Evolutionary conservation across 1,140 invertebrate species (phyloP).

Genomic region (Nymphalis io): DNA sequence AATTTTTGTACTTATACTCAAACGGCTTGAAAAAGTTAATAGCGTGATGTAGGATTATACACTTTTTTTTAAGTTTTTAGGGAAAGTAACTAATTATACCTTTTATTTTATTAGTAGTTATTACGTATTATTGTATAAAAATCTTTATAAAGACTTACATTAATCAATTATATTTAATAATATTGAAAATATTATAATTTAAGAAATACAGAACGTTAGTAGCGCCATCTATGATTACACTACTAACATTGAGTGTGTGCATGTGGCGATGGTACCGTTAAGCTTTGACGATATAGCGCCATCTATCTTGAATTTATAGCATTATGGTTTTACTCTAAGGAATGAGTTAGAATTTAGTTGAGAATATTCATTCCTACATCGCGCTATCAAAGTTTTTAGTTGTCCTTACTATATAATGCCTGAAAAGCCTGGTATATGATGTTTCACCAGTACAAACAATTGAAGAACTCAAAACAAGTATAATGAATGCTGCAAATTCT

Average conservation of each 20-base stretch:
- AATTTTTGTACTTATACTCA: background rate
- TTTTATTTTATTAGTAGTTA: background rate
- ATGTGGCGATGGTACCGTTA: too few species aligned
- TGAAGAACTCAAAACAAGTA: too few species aligned
- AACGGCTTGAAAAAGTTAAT: background rate
- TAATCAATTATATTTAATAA: background rate
- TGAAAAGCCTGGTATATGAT: too few species aligned
- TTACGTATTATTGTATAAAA: background rate
- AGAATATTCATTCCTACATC: background rate
- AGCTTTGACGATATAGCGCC: background rate
- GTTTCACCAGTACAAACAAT: too few species aligned
- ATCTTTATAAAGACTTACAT: background rate
- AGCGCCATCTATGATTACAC: slow-evolving; percentile 11
- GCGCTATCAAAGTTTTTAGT: slow-evolving; percentile 11
- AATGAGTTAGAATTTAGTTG: too few species aligned
- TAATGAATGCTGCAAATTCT: too few species aligned
- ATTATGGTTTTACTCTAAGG: too few species aligned
- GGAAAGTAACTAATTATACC: background rate
- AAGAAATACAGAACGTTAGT: background rate
- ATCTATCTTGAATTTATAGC: background rate
- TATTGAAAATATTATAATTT: background rate
- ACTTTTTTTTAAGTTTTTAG: background rate
- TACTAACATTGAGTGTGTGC: too few species aligned
- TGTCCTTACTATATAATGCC: background rate
- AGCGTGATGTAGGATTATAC: background rate